These are phyloP conservation scores for Lasioglossum villosulum DNA, from an alignment of 2,888 invertebrate species.

Conservation along the genomic window DNA sequence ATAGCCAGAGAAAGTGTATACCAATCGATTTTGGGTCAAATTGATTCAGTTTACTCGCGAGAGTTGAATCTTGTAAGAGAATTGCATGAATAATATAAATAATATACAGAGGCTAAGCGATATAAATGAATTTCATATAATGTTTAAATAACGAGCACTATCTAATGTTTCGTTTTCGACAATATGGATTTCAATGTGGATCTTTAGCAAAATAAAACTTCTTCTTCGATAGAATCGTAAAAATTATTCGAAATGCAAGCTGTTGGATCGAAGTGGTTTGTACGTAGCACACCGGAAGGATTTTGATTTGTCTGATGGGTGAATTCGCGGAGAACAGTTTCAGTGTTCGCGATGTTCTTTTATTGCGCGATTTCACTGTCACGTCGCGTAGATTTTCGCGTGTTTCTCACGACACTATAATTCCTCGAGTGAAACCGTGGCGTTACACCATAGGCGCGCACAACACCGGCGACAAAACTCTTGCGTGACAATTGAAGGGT, in stretches of 20 bases:
- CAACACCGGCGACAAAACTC: not conserved
- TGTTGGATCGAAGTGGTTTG: not conserved
- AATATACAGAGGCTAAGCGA: not conserved
- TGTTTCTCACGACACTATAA: constrained; percentile 6
- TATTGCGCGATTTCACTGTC: not conserved
- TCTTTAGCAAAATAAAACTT: not conserved
- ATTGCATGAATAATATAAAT: not conserved
- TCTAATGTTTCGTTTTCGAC: no score
- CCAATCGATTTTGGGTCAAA: not conserved
- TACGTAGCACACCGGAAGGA: not conserved
- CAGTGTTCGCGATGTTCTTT: not conserved
- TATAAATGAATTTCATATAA: no score
- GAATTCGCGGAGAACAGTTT: not conserved
- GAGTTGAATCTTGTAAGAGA: not conserved
- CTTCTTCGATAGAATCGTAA: not conserved
- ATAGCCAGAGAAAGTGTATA: not conserved
- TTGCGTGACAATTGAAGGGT: constrained; percentile 15
- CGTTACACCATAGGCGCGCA: constrained; percentile 3
- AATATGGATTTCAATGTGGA: not conserved
- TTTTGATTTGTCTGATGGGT: not conserved
- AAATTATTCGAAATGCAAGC: not conserved
- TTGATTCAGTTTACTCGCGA: not conserved
- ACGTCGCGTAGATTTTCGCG: not conserved
- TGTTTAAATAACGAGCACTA: no score
- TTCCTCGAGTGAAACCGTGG: constrained; percentile 2